Evolutionary conservation across 2,797 vertebrate species (phyloP).

Genomic region (Protosalanx chinensis): DNA sequence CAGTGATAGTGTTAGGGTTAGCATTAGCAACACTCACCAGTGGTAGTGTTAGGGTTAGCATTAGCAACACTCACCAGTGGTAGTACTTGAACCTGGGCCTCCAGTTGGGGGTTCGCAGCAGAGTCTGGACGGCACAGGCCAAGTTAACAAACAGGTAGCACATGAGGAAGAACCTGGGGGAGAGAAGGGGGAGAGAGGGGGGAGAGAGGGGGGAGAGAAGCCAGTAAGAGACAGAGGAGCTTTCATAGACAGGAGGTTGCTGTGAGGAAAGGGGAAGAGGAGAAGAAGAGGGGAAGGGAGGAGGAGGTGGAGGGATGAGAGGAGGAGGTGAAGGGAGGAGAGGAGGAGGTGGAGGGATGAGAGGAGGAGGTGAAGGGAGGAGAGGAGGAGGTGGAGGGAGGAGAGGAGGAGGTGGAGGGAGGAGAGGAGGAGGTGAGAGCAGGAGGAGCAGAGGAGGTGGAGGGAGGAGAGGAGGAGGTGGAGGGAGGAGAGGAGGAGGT

Average conservation of each 20-base stretch:
- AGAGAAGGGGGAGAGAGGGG: background rate
- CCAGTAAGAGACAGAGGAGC: background rate
- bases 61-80: slow-evolving; percentile 77
- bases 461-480: background rate
- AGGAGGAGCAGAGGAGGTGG: no score
- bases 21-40: slow-evolving; percentile 68
- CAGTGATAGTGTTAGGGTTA: slow-evolving; percentile 80
- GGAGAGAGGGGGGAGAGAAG: background rate
- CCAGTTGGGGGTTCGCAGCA: slow-evolving; percentile 93
- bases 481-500: background rate
- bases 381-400: background rate
- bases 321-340: background rate
- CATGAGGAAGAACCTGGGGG: slow-evolving; percentile 64
- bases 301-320: no score
- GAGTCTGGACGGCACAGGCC: slow-evolving; percentile 91
- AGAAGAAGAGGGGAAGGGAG: background rate
- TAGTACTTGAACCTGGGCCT: slow-evolving; percentile 95
- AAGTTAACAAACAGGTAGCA: slow-evolving; percentile 97
- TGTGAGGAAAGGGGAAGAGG: slow-evolving; percentile 8
- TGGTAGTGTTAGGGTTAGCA: slow-evolving; percentile 72
- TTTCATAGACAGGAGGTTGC: background rate
- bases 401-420: slow-evolving; percentile 15
- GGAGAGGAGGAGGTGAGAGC: background rate
- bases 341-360: no score
- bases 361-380: slow-evolving; percentile 1